Evolutionary conservation across 2,888 invertebrate species (phyloP), one percentile per base, ranked within the genome.

Genomic region (Andrena bucephala): DNA sequence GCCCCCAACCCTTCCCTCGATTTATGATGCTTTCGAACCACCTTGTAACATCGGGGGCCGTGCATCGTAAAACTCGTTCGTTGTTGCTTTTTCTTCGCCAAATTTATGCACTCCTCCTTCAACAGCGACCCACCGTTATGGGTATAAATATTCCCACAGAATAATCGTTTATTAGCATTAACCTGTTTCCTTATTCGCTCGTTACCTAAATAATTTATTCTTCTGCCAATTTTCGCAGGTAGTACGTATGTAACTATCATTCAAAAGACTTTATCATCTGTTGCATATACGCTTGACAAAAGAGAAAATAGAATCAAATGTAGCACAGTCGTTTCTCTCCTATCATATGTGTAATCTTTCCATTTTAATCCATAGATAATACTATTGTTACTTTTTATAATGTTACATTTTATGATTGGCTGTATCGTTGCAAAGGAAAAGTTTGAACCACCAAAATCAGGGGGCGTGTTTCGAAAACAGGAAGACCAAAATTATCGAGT

Each of bases 1-100:
- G 31, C 73, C 62, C 72, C 62, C n/a, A 80, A 72, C 60, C 65
- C 80, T 68, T 73, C 60, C 54, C 67, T 60, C 62, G 50, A 73
- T 81, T 81, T 81, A 81, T 57, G 81, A 81, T 80, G 73, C 73
- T 73, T 73, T 73, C 73, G 68, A 80, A 81, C 81, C 81, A 81
- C 80, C 72, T 80, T 80, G 66, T 72, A 71, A 72, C 81, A 67
- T 67, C 48, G 54, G 66, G 54, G 57, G 57, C 57, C 67, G 29
- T 54, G 81, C 72, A 81, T 81, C 68, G 68, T 81, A 68, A 67
- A 73, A 81, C 54, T 62, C 33, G 54, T 57, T 62, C 79, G 48
- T 75, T 42, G 36, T 24, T 62, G 27, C 42, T 70, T 66, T 67
- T 67, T 66, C 62, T 50, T 67, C 67, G 10, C n/a, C 36, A 57